These are phyloP conservation scores for Spilarctia lutea DNA, from an alignment of 2,888 invertebrate species.

Conservation along the genomic window DNA sequence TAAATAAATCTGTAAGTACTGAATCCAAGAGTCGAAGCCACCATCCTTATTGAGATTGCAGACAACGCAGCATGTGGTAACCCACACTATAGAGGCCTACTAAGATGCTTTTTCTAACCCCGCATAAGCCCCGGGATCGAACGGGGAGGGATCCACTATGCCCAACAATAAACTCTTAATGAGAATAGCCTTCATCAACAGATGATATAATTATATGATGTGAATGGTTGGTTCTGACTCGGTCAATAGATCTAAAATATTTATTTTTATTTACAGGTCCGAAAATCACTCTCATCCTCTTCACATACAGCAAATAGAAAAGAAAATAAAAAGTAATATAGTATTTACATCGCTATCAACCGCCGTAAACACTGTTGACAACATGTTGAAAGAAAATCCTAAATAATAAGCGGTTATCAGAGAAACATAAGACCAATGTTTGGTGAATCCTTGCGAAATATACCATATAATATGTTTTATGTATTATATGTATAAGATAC, in stretches of 20 bases:
- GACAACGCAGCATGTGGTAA: no score
- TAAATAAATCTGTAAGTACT: no score
- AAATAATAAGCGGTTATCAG: not conserved
- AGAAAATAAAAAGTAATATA: slow-evolving; percentile 49
- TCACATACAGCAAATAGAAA: slow-evolving; percentile 63
- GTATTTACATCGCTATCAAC: slow-evolving; percentile 47
- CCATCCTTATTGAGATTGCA: no score
- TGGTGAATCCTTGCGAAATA: not conserved
- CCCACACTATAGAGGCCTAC: no score
- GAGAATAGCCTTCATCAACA: no score
- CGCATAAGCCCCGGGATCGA: no score
- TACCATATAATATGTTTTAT: not conserved
- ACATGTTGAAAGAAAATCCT: slow-evolving; percentile 2
- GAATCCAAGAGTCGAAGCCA: no score
- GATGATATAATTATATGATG: no score
- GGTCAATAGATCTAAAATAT: not conserved
- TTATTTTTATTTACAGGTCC: slow-evolving; percentile 55
- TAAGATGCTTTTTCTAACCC: no score
- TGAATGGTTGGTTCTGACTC: not conserved
- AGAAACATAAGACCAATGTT: not conserved
- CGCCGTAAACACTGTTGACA: slow-evolving; percentile 30
- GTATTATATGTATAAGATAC: not conserved
- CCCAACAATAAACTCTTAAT: no score
- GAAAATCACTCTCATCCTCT: slow-evolving; percentile 58
- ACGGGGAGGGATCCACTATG: no score